Evolutionary conservation across 2,888 invertebrate genomes (phyloP).

Genomic region (Harpalus rufipes): DNA sequence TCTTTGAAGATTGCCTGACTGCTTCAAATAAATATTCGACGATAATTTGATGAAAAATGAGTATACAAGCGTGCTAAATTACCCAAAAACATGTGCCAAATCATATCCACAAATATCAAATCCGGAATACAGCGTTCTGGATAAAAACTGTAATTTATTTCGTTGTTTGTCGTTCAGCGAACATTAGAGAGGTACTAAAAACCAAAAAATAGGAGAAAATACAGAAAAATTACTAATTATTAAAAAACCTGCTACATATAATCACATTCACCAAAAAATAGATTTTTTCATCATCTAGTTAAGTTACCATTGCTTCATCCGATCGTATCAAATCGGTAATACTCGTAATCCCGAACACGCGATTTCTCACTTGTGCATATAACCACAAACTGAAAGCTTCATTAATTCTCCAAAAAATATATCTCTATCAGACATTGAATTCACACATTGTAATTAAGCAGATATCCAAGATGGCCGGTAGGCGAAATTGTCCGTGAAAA

Average conservation of each 20-base stretch:
- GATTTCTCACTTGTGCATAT: conserved; percentile 23
- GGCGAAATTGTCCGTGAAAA: conserved; percentile 54
- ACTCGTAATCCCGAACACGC: conserved; percentile 18
- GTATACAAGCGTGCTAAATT: conserved; percentile 39
- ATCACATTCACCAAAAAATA: conserved; percentile 8
- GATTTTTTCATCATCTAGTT: neutral
- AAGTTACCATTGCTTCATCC: conserved; percentile 28
- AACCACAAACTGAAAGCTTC: conserved; percentile 23
- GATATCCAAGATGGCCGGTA: conserved; percentile 28
- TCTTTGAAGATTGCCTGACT: conserved; percentile 42
- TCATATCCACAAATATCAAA: conserved; percentile 26
- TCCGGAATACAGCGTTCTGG: conserved; percentile 39
- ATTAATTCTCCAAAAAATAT: conserved; percentile 32
- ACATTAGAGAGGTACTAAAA: conserved; percentile 7
- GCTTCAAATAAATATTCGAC: conserved; percentile 29
- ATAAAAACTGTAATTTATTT: conserved; percentile 39
- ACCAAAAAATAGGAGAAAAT: conserved; percentile 6
- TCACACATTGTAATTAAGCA: conserved; percentile 42
- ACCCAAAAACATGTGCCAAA: conserved; percentile 43
- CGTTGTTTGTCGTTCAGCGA: conserved; percentile 30
- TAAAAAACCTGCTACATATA: conserved; percentile 8
- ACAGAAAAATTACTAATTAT: neutral
- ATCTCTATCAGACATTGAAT: conserved; percentile 35
- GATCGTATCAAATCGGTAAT: conserved; percentile 47
- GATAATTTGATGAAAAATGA: conserved; percentile 49